These are phyloP conservation scores for Notodonta dromedarius DNA, from an alignment of 2,888 invertebrate species.

Conservation along the genomic window DNA sequence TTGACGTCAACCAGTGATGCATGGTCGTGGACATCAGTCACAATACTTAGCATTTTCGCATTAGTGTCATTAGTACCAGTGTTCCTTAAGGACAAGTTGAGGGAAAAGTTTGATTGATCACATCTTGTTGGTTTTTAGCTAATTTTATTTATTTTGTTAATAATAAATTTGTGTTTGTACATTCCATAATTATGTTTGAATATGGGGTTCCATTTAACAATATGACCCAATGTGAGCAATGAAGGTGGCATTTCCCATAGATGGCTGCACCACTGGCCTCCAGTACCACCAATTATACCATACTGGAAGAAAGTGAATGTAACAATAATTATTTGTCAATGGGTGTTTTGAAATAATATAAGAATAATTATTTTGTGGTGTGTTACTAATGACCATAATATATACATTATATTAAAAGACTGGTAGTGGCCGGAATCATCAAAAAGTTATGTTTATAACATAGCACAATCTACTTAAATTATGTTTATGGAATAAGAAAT, in stretches of 20 bases:
- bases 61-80: conserved; percentile 94
- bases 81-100: conserved; percentile 91
- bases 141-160: conserved; percentile 61
- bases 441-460: too few species aligned
- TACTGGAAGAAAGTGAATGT: conserved; percentile 80
- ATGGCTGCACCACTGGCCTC: conserved; percentile 86
- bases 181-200: conserved; percentile 57
- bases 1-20: conserved; percentile 95
- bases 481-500: too few species aligned
- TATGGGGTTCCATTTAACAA: conserved; percentile 70
- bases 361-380: too few species aligned
- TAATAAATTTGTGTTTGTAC: conserved; percentile 66
- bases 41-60: conserved; percentile 91
- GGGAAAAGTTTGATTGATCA: conserved; percentile 89
- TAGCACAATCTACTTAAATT: too few species aligned
- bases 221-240: conserved; percentile 89
- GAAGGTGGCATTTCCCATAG: conserved; percentile 84
- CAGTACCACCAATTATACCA: conserved; percentile 95
- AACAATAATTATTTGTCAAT: too few species aligned
- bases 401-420: too few species aligned
- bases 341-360: too few species aligned
- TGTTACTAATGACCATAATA: too few species aligned
- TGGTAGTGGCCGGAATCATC: too few species aligned
- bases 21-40: conserved; percentile 94
- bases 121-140: conserved; percentile 54